Conservation (phyloP, 1,140 invertebrate genomes). For the Nebria ingens region DNA sequence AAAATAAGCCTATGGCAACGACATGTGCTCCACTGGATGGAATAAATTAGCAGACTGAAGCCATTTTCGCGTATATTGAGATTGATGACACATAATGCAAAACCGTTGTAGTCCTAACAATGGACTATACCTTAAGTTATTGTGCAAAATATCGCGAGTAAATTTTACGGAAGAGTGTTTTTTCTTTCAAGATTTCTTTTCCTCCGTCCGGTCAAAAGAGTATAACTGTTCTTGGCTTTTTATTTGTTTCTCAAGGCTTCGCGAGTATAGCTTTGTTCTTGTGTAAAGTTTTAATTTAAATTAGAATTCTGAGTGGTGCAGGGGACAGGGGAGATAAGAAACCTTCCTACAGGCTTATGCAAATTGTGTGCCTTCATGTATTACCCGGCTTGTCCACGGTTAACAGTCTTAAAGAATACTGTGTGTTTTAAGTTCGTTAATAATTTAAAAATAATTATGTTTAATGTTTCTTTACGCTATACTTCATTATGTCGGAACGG, state of each 20-base stretch:
- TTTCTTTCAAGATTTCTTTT: too few species aligned
- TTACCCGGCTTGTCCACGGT: neutral
- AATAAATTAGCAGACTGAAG: too few species aligned
- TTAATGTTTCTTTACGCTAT: slow-evolving; percentile 10
- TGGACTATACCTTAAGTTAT: too few species aligned
- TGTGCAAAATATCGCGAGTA: too few species aligned
- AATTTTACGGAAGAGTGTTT: too few species aligned
- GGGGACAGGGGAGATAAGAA: too few species aligned
- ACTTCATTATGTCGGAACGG: too few species aligned
- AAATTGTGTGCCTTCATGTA: slow-evolving; percentile 13
- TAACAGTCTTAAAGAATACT: neutral
- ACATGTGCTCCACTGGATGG: too few species aligned
- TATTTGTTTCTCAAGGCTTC: slow-evolving; percentile 18
- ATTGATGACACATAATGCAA: too few species aligned
- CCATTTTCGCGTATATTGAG: too few species aligned
- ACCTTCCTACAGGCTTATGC: slow-evolving; percentile 18
- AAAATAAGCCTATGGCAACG: too few species aligned
- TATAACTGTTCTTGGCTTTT: slow-evolving; percentile 15
- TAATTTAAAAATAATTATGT: slow-evolving; percentile 20
- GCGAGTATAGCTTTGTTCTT: slow-evolving; percentile 15
- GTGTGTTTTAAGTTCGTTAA: slow-evolving; percentile 8
- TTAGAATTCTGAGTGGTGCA: slow-evolving; percentile 16
- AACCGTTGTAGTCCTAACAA: too few species aligned
- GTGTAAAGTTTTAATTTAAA: slow-evolving; percentile 20
- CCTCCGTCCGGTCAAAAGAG: slow-evolving; percentile 8